Evolutionary conservation across 2,113 vertebrate species (phyloP), one percentile per base, ranked within the genome.

Genomic region (Pseudorectes ferrugineus): DNA sequence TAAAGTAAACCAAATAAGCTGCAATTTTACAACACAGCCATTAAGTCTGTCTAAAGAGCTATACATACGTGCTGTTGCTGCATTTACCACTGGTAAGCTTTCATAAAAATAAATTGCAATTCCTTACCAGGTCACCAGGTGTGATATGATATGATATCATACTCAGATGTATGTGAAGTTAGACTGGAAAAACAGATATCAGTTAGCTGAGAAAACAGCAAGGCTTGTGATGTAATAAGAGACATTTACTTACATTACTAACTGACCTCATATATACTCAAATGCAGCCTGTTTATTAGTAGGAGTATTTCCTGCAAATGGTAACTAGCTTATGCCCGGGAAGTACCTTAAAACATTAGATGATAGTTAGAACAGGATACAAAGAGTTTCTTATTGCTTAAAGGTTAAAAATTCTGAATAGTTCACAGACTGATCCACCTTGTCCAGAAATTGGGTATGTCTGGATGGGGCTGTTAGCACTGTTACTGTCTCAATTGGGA

Each of bases 81-180:
- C 33, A 55, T 72, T 92, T 71, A 74, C 16, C n/a, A 49, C 17
- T 46, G 65, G 16, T 29, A 78, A 77, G 25, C 43, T 93, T 68
- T 58, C 88, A 63, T 85, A 88, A 87, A 91, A 84, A 62, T n/a
- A 85, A 71, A 85, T 45, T 79, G 65, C 43, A 94, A 36, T 95
- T 94, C 52, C 38, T 93, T 88, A 67, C 38, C 35, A 79, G 40
- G 40, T 95, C 55, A 85, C n/a, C 59, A 89, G 74, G 26, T 95
- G 35, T 70, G 62, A 21, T 12, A 29, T 12, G 10, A 67, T 10
- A 35, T 36, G 4, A 38, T 65, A 90, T 5, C 14, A 89, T 36
- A 68, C 28, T 81, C 65, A 86, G 58, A 72, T 88, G 35, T 82
- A 54, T 66, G 31, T 65, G 29, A 92, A 91, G 21, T 54, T 87